phyloP scores from a whole-genome alignment of 2,113 vertebrate genomes.

The Penelope pileata region DNA sequence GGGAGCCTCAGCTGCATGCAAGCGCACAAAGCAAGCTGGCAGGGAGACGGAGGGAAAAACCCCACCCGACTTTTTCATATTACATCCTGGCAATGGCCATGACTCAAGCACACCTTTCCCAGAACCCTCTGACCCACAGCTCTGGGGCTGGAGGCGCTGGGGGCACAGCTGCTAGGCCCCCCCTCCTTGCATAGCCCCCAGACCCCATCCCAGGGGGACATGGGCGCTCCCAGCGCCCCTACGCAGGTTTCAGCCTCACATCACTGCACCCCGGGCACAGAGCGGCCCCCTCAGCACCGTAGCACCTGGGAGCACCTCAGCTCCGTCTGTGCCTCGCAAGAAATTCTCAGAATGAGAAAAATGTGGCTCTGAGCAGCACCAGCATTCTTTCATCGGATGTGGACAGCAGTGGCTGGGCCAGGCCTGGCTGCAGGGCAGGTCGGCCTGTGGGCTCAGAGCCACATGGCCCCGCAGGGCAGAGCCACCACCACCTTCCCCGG shows the following conservation, averaged over 20 bases:
- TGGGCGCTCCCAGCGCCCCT: neutral
- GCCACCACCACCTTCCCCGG: no score
- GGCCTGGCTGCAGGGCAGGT: no score
- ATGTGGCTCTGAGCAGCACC: neutral
- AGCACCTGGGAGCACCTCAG: neutral
- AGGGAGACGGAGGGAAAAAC: neutral
- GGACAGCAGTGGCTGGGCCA: no score
- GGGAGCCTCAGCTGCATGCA: accelerated
- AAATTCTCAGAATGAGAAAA: constrained; percentile 67
- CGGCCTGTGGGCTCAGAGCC: no score
- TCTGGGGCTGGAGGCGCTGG: neutral
- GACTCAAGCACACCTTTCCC: neutral
- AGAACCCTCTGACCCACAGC: neutral
- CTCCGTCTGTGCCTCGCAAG: neutral
- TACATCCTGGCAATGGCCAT: neutral
- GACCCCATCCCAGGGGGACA: neutral
- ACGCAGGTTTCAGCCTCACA: neutral
- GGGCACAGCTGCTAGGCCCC: neutral
- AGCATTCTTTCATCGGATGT: neutral
- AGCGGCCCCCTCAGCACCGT: neutral
- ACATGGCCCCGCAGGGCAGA: no score
- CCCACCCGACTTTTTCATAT: neutral
- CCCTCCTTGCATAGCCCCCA: neutral
- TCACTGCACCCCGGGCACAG: neutral
- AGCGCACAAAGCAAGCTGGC: neutral